phyloP scores from a whole-genome alignment of 2,888 invertebrate genomes.

The Ectobius pallidus region DNA sequence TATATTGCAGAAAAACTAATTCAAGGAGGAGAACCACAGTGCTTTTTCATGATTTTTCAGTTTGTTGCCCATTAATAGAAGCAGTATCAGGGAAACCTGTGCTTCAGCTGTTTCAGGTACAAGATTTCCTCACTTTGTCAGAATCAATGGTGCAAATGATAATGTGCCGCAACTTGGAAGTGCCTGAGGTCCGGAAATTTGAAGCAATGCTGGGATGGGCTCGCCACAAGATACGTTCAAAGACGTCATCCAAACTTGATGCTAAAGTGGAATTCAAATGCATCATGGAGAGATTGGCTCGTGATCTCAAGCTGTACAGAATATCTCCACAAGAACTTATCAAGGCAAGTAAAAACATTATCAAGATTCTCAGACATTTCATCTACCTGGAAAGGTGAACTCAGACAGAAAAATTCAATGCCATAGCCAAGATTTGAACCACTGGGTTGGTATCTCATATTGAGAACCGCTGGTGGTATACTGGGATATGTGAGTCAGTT shows the following conservation, averaged over 20 bases:
- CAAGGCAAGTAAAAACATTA: constrained; percentile 61
- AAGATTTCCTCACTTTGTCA: constrained; percentile 85
- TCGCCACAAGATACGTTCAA: constrained; percentile 77
- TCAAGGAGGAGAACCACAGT: too few species aligned
- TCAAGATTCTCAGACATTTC: too few species aligned
- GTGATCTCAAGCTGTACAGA: constrained; percentile 86
- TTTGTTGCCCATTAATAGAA: too few species aligned
- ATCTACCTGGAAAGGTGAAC: too few species aligned
- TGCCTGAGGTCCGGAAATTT: constrained; percentile 88
- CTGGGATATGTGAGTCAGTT: not conserved
- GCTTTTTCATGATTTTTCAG: too few species aligned
- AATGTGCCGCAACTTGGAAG: constrained; percentile 77
- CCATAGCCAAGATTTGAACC: too few species aligned
- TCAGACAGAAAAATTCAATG: too few species aligned
- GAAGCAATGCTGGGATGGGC: constrained; percentile 94
- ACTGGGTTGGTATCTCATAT: not conserved
- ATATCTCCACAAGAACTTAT: constrained; percentile 93
- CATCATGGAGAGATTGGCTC: constrained; percentile 88
- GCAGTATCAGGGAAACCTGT: too few species aligned
- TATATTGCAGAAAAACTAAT: too few species aligned
- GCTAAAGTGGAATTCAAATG: constrained; percentile 89
- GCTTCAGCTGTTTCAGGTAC: constrained; percentile 74
- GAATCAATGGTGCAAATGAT: constrained; percentile 84
- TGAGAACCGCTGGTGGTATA: too few species aligned
- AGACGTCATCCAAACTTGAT: constrained; percentile 78